phyloP scores from a whole-genome alignment of 2,797 vertebrate genomes.

The Anabacerthia variegaticeps region DNA sequence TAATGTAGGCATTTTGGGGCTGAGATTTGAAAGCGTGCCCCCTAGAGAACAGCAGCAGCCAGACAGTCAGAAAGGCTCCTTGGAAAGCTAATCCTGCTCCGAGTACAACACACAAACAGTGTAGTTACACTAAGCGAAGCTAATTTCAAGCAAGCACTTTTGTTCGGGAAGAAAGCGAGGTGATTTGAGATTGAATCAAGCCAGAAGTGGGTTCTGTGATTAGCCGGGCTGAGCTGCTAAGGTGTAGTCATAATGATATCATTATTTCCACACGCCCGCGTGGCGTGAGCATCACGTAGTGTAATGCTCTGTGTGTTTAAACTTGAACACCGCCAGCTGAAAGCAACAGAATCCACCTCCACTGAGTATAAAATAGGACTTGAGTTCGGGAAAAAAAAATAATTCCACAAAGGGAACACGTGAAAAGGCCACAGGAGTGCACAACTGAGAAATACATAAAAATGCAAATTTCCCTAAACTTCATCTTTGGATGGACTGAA shows the following conservation, averaged over 20 bases:
- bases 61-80: background rate
- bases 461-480: constrained; percentile 81
- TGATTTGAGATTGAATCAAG: constrained; percentile 62
- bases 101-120: constrained; percentile 25
- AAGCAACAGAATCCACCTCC: constrained; percentile 49
- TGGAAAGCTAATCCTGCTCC: constrained; percentile 48
- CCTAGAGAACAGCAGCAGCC: constrained; percentile 55
- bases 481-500: constrained; percentile 78
- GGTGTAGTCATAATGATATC: constrained; percentile 66
- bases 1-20: background rate
- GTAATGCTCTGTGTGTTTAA: background rate
- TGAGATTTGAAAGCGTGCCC: constrained; percentile 14
- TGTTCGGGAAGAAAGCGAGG: constrained; percentile 62
- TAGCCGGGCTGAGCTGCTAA: constrained; percentile 70
- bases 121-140: constrained; percentile 38
- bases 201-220: constrained; percentile 75
- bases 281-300: background rate
- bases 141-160: constrained; percentile 62
- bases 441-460: constrained; percentile 75
- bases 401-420: constrained; percentile 65
- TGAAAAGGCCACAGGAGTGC: constrained; percentile 71
- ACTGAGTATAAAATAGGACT: constrained; percentile 49
- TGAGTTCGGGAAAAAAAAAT: background rate
- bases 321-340: background rate
- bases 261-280: constrained; percentile 52